Evolutionary conservation across 2,888 invertebrate species (phyloP).

Genomic region (Iselma pallidipennis): DNA sequence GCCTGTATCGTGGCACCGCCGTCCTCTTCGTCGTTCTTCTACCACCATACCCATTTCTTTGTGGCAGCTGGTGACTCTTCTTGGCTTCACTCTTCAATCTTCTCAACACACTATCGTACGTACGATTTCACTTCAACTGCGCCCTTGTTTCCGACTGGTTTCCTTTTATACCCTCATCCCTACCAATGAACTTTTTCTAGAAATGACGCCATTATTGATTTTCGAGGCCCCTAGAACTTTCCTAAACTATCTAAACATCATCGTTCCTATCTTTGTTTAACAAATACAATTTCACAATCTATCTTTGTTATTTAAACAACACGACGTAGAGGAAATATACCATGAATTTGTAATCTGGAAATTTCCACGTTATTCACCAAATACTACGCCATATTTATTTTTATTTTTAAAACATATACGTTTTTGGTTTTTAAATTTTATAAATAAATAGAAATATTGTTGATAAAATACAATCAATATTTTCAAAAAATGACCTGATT

Average conservation of each 20-base stretch:
- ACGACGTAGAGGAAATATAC: background rate
- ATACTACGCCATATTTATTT: background rate
- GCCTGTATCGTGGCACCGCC: constrained; percentile 11
- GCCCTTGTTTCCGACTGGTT: background rate
- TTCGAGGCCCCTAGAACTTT: constrained; percentile 7
- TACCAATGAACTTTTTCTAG: constrained; percentile 17
- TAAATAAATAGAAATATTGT: background rate
- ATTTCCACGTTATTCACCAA: constrained; percentile 8
- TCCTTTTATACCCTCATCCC: constrained; percentile 14
- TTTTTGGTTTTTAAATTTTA: background rate
- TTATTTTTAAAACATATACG: background rate
- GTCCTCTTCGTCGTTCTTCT: background rate
- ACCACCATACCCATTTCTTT: background rate
- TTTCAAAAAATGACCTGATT: too few species aligned
- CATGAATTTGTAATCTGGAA: constrained; percentile 14
- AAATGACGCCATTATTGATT: constrained; percentile 22
- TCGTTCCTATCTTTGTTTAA: background rate
- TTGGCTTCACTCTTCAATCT: background rate
- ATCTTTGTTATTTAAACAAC: background rate
- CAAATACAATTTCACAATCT: background rate
- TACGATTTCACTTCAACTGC: constrained; percentile 26
- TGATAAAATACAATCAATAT: too few species aligned
- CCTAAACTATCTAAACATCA: background rate
- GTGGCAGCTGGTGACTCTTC: too few species aligned
- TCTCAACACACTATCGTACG: constrained; percentile 22